A percentile compares a stretch with the other conserved stretches of the same genome.
phyloP scores from a whole-genome alignment of 2,113 vertebrate species.

The Terrapene triunguis region DNA sequence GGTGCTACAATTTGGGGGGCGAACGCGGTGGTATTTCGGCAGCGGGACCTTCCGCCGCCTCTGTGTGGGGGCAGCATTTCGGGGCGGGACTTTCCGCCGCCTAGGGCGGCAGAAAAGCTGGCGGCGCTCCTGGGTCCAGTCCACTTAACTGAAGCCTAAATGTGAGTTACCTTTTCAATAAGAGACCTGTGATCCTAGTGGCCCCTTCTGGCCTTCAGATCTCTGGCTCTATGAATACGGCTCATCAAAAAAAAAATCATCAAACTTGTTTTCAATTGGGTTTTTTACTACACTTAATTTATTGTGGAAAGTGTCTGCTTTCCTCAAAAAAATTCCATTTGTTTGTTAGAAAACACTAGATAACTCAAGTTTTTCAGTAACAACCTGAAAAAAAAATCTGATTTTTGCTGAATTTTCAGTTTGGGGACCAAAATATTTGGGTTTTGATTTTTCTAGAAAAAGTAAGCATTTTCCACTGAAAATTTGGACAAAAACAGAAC shows the following conservation, averaged over 20 bases:
- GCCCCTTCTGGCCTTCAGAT: not conserved
- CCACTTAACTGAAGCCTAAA: not conserved
- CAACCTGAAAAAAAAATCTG: not conserved
- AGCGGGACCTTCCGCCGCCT: too few relatives aligned
- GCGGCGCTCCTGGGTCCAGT: not conserved
- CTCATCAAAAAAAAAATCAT: not conserved
- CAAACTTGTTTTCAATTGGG: not conserved
- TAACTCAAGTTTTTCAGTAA: not conserved
- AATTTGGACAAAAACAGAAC: not conserved
- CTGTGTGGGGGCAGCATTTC: too few relatives aligned
- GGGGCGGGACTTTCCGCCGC: too few relatives aligned
- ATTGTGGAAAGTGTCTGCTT: not conserved
- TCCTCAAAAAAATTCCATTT: not conserved
- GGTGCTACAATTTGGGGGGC: too few relatives aligned
- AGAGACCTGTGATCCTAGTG: not conserved
- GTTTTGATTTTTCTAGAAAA: not conserved
- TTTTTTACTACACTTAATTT: not conserved
- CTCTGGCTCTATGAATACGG: not conserved
- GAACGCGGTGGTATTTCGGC: too few relatives aligned
- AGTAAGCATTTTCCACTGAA: not conserved
- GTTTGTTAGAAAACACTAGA: not conserved
- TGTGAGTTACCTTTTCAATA: not conserved
- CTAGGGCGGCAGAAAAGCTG: too few relatives aligned
- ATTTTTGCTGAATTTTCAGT: not conserved
- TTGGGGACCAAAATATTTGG: not conserved